These are phyloP conservation scores for Thaumetopoea pityocampa DNA, from an alignment of 1,140 invertebrate genomes.

Conservation along the genomic window DNA sequence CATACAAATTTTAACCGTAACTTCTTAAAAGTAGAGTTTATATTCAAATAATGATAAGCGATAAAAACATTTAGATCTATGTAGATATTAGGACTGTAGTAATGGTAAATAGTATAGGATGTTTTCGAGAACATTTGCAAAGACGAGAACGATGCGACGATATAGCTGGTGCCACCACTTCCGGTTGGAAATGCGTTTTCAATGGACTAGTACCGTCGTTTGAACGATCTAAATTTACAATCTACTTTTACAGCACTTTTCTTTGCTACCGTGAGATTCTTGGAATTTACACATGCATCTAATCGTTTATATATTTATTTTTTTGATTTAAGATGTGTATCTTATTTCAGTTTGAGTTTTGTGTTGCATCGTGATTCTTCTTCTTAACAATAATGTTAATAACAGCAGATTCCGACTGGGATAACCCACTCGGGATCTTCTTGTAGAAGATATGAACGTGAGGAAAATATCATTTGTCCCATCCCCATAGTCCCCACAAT, in stretches of 20 bases:
- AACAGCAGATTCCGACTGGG: no score
- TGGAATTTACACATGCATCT: no score
- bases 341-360: no score
- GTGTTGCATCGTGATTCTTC: no score
- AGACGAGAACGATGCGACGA: slow-evolving; percentile 45
- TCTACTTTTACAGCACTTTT: slow-evolving; percentile 15
- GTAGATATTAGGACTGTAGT: slow-evolving; percentile 5
- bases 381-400: no score
- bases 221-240: slow-evolving; percentile 23
- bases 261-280: slow-evolving; percentile 17
- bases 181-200: slow-evolving; percentile 60
- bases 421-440: no score
- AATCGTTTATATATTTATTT: no score
- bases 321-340: no score
- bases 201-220: slow-evolving; percentile 36
- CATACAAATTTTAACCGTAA: slow-evolving; percentile 14
- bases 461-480: no score
- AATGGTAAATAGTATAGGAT: slow-evolving; percentile 31
- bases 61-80: slow-evolving; percentile 13
- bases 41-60: background rate
- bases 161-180: slow-evolving; percentile 39
- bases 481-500: no score
- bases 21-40: slow-evolving; percentile 2
- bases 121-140: slow-evolving; percentile 49
- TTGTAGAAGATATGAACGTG: no score